Base-by-base conservation (phyloP, 2,797 vertebrate species). In the Aratinga solstitialis region DNA sequence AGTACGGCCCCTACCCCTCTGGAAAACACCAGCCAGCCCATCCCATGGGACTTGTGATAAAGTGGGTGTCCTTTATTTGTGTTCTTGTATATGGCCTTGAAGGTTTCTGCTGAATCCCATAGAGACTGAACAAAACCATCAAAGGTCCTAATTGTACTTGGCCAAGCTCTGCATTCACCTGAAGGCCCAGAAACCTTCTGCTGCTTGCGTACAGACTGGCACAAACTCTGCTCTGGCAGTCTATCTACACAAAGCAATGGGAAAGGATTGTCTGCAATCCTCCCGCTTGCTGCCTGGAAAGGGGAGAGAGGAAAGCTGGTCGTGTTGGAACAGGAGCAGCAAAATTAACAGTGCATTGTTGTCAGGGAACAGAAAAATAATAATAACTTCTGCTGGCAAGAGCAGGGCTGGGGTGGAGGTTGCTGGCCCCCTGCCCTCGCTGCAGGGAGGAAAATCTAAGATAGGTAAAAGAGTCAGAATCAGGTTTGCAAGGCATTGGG, bases 251-350 rank as follows among this genome's bases (percentile, higher is more conserved):
- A 8, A 24, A 81, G 69, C 47, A 86, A 20, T 42, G 84, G 93
- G 95, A 96, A 90, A 89, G 62, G 71, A 93, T n/a, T 82, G 36
- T 79, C 88, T 96, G 77, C 69, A 84, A 50, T 81, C 92, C 79
- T 91, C 82, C 93, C 3, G 75, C 47, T 47, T 62, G 86, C 92
- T 73, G 83, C 75, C 71, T 90, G 88, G 34, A 90, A 80, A 90
- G 84, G 86, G 86, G 76, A 91, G 81, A 95, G 87, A 93, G 62
- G 76, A 92, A 95, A 91, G 66, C 75, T 56, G 77, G 77, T 95
- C 97, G 3, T 96, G 96, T 97, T 87, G 89, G 76, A 95, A 97
- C 96, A 97, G 86, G 96, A 93, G 53, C 80, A 85, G 51, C 38
- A 71, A 54, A 94, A 95, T 96, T 97, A 96, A 94, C 87, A 89